These are phyloP conservation scores for Cheilosia urbana DNA, from an alignment of 2,888 invertebrate species.

Conservation along the genomic window DNA sequence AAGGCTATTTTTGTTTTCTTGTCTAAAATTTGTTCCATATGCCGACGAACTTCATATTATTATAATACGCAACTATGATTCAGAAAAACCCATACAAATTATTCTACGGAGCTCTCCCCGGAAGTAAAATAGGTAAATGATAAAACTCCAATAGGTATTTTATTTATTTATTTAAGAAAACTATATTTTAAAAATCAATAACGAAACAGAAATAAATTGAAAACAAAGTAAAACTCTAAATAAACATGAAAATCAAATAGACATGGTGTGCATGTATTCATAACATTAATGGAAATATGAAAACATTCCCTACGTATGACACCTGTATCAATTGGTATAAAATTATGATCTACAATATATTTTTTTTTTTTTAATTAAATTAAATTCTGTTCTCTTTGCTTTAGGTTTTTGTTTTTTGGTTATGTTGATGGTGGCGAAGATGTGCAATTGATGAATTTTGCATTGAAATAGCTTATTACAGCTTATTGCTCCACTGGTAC, in stretches of 20 bases:
- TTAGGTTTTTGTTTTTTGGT: conserved; percentile 37
- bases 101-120: no score
- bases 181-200: conserved; percentile 42
- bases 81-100: no score
- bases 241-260: conserved; percentile 20
- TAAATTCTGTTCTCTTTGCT: conserved; percentile 15
- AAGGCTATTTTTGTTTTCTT: no score
- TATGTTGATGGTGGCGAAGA: conserved; percentile 50
- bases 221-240: conserved; percentile 10
- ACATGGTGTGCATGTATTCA: background rate
- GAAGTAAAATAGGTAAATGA: no score
- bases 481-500: conserved; percentile 85
- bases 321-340: conserved; percentile 27
- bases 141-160: background rate
- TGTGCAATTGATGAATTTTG: conserved; percentile 39
- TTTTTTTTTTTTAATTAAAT: background rate
- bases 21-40: no score
- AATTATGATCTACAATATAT: conserved; percentile 15
- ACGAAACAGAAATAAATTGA: conserved; percentile 31
- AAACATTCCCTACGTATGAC: background rate
- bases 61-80: no score
- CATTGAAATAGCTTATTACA: conserved; percentile 78
- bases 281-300: conserved; percentile 10
- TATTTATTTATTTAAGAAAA: conserved; percentile 49
- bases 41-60: no score